Evolutionary conservation across 2,797 vertebrate genomes (phyloP).

Genomic region (Sebastes diaconus): DNA sequence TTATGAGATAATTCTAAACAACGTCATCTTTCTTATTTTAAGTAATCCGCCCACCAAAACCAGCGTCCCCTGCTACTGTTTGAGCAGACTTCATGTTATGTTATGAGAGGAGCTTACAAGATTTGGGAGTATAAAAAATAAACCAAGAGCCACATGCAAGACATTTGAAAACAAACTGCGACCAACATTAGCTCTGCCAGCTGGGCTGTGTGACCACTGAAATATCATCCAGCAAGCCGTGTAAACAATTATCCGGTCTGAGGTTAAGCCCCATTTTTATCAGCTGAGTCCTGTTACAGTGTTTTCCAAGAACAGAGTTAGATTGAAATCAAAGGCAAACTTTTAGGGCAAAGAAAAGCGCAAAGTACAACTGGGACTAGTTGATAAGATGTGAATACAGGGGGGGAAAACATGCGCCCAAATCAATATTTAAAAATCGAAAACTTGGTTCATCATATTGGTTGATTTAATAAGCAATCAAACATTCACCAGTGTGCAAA

Average conservation of each 20-base stretch:
- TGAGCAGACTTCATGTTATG: not conserved
- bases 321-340: slow-evolving; percentile 31
- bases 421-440: not conserved
- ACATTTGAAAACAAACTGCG: slow-evolving; percentile 43
- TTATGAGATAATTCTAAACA: not conserved
- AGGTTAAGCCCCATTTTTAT: slow-evolving; percentile 54
- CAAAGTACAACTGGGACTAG: not conserved
- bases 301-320: slow-evolving; percentile 40
- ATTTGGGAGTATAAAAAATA: slow-evolving; percentile 20
- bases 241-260: slow-evolving; percentile 69
- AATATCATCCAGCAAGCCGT: slow-evolving; percentile 29
- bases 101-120: slow-evolving; percentile 24
- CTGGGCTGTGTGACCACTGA: slow-evolving; percentile 22
- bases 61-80: not conserved
- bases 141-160: slow-evolving; percentile 21
- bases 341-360: not conserved
- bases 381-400: slow-evolving; percentile 8
- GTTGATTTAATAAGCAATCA: not conserved
- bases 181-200: slow-evolving; percentile 7
- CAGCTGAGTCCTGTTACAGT: slow-evolving; percentile 58
- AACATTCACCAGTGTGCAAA: not conserved
- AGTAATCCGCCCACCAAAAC: not conserved
- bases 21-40: not conserved
- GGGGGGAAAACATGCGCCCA: not conserved
- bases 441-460: not conserved